Evolutionary conservation across 2,888 invertebrate genomes (phyloP).

Genomic region (Pammene aurita): DNA sequence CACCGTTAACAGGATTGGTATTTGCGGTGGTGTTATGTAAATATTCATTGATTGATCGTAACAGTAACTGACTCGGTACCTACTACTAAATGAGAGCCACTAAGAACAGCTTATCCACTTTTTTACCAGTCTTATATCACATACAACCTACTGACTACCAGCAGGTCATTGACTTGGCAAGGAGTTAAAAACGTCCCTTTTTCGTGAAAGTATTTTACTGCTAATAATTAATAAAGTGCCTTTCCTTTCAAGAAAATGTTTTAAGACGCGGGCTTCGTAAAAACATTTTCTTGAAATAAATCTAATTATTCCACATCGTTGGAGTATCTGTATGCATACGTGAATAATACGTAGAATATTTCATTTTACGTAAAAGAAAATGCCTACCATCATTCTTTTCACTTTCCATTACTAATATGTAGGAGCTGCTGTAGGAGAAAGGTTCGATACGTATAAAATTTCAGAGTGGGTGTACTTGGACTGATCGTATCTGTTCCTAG

Average conservation of each 20-base stretch:
- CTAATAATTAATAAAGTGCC: neutral
- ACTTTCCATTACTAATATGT: neutral
- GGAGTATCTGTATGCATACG: no score
- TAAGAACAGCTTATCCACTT: no score
- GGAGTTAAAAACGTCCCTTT: no score
- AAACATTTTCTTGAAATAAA: neutral
- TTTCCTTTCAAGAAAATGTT: neutral
- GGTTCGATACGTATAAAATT: conserved; percentile 3
- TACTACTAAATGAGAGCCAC: no score
- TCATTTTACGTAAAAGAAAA: neutral
- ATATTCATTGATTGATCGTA: no score
- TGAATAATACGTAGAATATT: no score
- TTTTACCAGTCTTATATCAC: no score
- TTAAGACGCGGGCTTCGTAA: neutral
- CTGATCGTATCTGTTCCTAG: conserved; percentile 24
- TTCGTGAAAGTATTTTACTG: neutral
- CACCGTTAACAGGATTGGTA: neutral
- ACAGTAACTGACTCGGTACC: no score
- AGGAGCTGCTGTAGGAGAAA: neutral
- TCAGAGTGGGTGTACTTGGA: conserved; percentile 27
- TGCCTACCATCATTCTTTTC: neutral
- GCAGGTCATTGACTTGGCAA: no score
- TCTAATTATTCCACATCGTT: neutral
- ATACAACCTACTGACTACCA: no score
- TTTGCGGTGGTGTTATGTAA: no score